These are phyloP conservation scores for Mormyrops boulengeri DNA, from an alignment of 2,797 vertebrate species.

Conservation along the genomic window DNA sequence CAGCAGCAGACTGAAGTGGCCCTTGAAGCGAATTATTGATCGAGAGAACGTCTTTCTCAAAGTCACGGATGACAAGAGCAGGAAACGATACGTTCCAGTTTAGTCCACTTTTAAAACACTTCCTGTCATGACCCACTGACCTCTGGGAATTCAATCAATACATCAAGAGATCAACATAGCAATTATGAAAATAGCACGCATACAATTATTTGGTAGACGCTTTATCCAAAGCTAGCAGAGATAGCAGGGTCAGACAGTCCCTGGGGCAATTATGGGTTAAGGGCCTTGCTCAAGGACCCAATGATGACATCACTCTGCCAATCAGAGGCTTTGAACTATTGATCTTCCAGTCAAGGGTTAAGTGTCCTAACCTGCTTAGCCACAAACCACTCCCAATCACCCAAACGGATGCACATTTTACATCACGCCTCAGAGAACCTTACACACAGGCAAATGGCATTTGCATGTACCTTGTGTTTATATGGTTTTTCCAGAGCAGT, in stretches of 20 bases:
- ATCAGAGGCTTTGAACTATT: not conserved
- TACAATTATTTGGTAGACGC: not conserved
- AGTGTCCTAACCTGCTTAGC: not conserved
- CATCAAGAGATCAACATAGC: not conserved
- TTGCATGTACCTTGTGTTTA: not conserved
- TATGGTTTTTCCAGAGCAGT: not conserved
- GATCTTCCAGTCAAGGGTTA: not conserved
- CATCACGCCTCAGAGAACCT: not conserved
- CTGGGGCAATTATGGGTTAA: not conserved
- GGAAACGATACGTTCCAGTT: no score
- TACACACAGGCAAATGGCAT: not conserved
- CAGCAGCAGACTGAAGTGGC: conserved; percentile 15
- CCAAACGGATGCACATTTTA: not conserved
- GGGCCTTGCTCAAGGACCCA: not conserved
- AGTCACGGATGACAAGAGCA: not conserved
- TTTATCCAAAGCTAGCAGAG: not conserved
- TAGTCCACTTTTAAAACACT: not conserved
- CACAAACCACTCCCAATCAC: not conserved
- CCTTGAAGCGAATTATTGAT: not conserved
- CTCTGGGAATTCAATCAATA: not conserved
- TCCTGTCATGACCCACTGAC: not conserved
- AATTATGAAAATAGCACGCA: not conserved
- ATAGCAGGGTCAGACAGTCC: not conserved
- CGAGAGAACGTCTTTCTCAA: not conserved
- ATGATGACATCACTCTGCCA: not conserved